Evolutionary conservation across 2,888 invertebrate genomes (phyloP), one percentile per base, ranked within the genome.

Genomic region (Drosophila mimetica): DNA sequence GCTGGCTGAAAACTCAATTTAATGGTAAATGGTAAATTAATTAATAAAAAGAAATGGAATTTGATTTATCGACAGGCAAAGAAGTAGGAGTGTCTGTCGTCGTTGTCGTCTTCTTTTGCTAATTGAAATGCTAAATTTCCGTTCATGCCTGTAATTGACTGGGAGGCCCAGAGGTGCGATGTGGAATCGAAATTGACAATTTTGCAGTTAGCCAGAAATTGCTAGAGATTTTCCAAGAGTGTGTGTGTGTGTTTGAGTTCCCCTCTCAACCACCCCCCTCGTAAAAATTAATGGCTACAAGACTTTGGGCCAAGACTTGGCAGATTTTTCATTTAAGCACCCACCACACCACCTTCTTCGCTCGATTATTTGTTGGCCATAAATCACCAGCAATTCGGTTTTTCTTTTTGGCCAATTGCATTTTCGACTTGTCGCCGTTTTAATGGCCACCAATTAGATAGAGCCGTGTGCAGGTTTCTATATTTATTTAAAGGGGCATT

Each of bases 71-170:
- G 82, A 74, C 75, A 74, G 65, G 22, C 63, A 14, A 14, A 28
- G 46, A 47, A n/a, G 18, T 11, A 13, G 18, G 1, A 14, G 16
- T 25, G 14, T 28, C 42, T 39, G 13, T 14, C n/a, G n/a, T n/a
- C n/a, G n/a, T n/a, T n/a, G n/a, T n/a, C n/a, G 18, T 25, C 39
- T 20, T 47, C 58, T 55, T 39, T 16, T 70, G 57, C 78, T 82
- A 88, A 90, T 90, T 90, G 86, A 89, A 90, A 90, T 89, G 85
- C 83, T 89, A 85, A 90, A 91, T 91, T 90, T 91, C 91, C 90
- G 91, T 88, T 90, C 90, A 89, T 79, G 90, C 90, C 85, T 90
- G 84, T 90, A 91, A 91, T 91, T 90, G 90, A 90, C 85, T 90
- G 90, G 67, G 41, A n/a, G 16, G 25, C 25, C 37, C 54, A 37